Evolutionary conservation across 2,888 invertebrate genomes (phyloP).

Genomic region (Mechanitis mazaeus): DNA sequence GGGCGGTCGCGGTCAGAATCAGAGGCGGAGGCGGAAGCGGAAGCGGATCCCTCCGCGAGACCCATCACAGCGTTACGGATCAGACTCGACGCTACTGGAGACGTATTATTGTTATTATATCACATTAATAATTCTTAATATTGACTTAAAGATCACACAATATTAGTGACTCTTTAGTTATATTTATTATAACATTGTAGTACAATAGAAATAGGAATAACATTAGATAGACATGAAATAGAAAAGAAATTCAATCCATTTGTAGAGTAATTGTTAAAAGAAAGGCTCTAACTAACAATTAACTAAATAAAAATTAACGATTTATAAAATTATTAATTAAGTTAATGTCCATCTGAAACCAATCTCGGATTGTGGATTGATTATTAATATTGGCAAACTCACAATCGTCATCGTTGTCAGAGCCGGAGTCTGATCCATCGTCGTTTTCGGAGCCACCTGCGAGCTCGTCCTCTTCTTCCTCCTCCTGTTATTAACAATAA

Average conservation of each 20-base stretch:
- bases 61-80: conserved; percentile 66
- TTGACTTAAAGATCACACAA: too few species aligned
- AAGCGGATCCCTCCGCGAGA: conserved; percentile 47
- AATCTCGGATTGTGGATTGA: neutral
- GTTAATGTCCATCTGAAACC: neutral
- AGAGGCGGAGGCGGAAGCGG: conserved; percentile 36
- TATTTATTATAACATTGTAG: too few species aligned
- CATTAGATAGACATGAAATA: too few species aligned
- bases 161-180: too few species aligned
- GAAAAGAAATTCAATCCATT: too few species aligned
- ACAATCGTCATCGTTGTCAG: conserved; percentile 71
- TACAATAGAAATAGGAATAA: too few species aligned
- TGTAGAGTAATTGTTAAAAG: too few species aligned
- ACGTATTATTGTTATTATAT: neutral
- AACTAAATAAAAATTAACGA: too few species aligned
- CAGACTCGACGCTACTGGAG: conserved; percentile 46
- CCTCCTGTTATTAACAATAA: conserved; percentile 46
- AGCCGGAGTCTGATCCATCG: conserved; percentile 69
- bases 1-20: conserved; percentile 37
- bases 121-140: neutral
- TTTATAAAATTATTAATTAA: too few species aligned
- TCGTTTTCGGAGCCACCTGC: conserved; percentile 68
- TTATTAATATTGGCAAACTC: conserved; percentile 32
- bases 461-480: conserved; percentile 69
- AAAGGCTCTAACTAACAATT: too few species aligned